Conservation (phyloP, 2,113 vertebrate species). For the Sylvilagus bachmani region DNA sequence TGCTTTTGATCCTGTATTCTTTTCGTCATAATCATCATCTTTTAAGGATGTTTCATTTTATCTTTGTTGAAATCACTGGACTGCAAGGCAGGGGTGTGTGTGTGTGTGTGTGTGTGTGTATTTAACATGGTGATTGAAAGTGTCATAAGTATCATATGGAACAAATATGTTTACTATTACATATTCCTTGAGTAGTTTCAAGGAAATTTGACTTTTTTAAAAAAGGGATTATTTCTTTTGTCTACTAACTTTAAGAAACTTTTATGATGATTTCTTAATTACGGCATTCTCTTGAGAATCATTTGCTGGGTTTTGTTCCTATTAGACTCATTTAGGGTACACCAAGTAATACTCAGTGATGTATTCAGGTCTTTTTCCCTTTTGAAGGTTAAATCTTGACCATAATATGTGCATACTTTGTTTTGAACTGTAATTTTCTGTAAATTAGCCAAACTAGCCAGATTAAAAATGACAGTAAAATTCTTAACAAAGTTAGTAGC, state of each 20-base stretch:
- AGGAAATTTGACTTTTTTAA: not conserved
- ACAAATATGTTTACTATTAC: slow-evolving; percentile 50
- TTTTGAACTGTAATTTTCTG: slow-evolving; percentile 70
- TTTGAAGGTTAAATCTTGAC: slow-evolving; percentile 64
- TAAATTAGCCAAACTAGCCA: slow-evolving; percentile 44
- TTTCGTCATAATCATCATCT: slow-evolving; percentile 39
- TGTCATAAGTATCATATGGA: slow-evolving; percentile 38
- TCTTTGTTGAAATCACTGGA: slow-evolving; percentile 44
- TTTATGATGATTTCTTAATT: slow-evolving; percentile 70
- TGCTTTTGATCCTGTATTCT: slow-evolving; percentile 58
- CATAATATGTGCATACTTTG: slow-evolving; percentile 55
- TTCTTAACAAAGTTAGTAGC: slow-evolving; percentile 35
- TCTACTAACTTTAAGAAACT: slow-evolving; percentile 42
- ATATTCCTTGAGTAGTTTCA: slow-evolving; percentile 1
- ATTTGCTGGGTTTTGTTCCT: slow-evolving; percentile 65
- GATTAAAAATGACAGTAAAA: slow-evolving; percentile 64
- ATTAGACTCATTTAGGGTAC: slow-evolving; percentile 9
- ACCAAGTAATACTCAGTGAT: slow-evolving; percentile 41
- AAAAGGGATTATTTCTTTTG: slow-evolving; percentile 45
- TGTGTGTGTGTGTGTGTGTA: not conserved
- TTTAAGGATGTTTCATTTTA: slow-evolving; percentile 64
- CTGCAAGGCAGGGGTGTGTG: not conserved
- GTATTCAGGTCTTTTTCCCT: not conserved
- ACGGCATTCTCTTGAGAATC: slow-evolving; percentile 56
- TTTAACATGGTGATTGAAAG: slow-evolving; percentile 19